Percentiles rank a stretch among this genome's conserved stretches.
Evolutionary conservation across 2,113 vertebrate genomes (phyloP).

Genomic region (human): DNA sequence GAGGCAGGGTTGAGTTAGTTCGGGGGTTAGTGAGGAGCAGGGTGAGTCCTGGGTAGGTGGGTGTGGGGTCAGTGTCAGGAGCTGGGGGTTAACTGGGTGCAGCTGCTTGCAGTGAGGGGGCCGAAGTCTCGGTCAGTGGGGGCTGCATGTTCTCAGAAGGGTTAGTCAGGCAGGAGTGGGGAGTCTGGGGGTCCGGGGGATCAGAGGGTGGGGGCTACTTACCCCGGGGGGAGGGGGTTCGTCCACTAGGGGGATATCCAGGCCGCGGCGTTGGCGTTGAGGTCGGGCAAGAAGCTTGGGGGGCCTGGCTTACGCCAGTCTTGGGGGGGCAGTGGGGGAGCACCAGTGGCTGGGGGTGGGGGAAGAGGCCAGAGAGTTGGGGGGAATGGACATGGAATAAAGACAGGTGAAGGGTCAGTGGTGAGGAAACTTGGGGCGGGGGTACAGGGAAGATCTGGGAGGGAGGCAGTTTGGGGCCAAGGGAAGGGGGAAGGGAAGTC

Average conservation of each 20-base stretch:
- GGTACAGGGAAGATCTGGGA: background rate
- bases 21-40: background rate
- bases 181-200: background rate
- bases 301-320: constrained; percentile 77
- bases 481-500: background rate
- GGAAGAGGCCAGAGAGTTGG: constrained; percentile 57
- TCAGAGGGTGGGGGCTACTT: constrained; percentile 59
- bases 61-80: background rate
- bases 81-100: background rate
- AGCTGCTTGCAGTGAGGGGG: background rate
- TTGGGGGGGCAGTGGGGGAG: constrained; percentile 65
- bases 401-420: constrained; percentile 72
- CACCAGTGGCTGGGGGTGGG: constrained; percentile 70
- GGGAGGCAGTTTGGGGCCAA: background rate
- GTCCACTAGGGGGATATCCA: constrained; percentile 78
- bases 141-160: constrained; percentile 48
- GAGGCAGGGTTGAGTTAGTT: background rate
- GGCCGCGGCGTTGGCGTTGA: constrained; percentile 77
- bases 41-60: background rate
- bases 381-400: constrained; percentile 73
- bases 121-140: constrained; percentile 56
- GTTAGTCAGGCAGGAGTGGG: constrained; percentile 49
- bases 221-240: constrained; percentile 69
- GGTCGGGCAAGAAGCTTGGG: constrained; percentile 77
- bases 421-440: constrained; percentile 12